Evolutionary conservation across 1,140 invertebrate genomes (phyloP).

Genomic region (Euglossa dilemma): DNA sequence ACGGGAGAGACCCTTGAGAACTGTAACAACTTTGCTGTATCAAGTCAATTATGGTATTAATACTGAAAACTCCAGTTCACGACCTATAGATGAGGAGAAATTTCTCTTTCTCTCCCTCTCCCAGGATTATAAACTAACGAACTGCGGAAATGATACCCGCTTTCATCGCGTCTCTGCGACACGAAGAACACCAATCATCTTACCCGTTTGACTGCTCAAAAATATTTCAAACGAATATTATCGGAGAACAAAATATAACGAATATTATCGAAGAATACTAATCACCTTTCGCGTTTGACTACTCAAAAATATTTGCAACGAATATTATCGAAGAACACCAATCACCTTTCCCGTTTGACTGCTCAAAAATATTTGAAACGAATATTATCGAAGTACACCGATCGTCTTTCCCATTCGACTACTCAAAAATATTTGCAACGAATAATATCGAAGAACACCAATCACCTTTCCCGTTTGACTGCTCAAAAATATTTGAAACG

Average conservation of each 20-base stretch:
- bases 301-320: slow-evolving; percentile 8
- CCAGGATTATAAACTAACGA: slow-evolving; percentile 48
- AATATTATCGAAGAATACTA: not conserved
- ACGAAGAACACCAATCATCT: not conserved
- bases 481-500: slow-evolving; percentile 10
- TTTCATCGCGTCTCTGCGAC: not conserved
- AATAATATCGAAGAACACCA: not conserved
- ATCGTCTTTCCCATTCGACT: not conserved
- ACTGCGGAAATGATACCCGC: slow-evolving; percentile 24
- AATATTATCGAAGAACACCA: not conserved
- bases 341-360: not conserved
- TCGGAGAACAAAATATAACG: slow-evolving; percentile 17
- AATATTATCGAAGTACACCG: not conserved
- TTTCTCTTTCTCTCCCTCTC: slow-evolving; percentile 18
- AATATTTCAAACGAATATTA: not conserved
- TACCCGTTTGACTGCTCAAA: not conserved
- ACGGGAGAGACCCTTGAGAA: slow-evolving; percentile 7
- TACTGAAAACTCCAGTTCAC: slow-evolving; percentile 18
- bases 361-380: slow-evolving; percentile 10
- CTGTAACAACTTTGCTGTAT: slow-evolving; percentile 34
- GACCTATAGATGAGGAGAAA: slow-evolving; percentile 46
- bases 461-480: not conserved
- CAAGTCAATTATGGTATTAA: slow-evolving; percentile 49
- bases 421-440: slow-evolving; percentile 8
- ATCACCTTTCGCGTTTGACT: not conserved